Conservation (phyloP, 2,113 vertebrate genomes). For the Sialia sialis region DNA sequence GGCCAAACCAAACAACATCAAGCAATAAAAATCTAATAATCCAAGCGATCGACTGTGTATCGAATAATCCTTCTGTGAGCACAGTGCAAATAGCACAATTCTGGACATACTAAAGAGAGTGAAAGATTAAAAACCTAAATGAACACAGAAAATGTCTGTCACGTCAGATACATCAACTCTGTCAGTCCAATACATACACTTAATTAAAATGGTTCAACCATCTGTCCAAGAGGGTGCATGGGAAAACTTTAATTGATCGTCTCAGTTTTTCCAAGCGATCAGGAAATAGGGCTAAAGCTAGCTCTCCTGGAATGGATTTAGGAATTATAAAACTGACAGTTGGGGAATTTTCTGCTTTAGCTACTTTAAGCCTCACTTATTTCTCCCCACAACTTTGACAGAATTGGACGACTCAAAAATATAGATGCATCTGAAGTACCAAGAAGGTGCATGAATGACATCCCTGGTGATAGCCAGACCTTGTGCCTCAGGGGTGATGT, state of each 20-base stretch:
- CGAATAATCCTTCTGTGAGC: constrained; percentile 10
- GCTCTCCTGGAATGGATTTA: constrained; percentile 28
- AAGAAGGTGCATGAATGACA: background rate
- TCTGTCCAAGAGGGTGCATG: constrained; percentile 60
- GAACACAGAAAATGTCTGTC: constrained; percentile 67
- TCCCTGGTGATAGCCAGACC: background rate
- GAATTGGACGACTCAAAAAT: background rate
- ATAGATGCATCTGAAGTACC: background rate
- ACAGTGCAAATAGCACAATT: constrained; percentile 15
- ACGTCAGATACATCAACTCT: constrained; percentile 45
- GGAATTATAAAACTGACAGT: constrained; percentile 20
- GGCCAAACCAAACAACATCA: constrained; percentile 12
- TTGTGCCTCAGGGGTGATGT: background rate
- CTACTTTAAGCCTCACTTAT: background rate
- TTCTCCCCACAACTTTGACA: background rate
- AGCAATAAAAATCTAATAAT: constrained; percentile 42
- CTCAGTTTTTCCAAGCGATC: background rate
- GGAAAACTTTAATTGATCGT: constrained; percentile 51
- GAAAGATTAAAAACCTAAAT: constrained; percentile 57
- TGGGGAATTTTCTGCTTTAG: constrained; percentile 35
- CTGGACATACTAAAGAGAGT: constrained; percentile 13
- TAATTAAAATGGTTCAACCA: constrained; percentile 69
- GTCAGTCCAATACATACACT: constrained; percentile 51
- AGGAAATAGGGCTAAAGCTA: background rate
- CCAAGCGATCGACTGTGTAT: background rate